Percentiles rank a stretch among this genome's conserved stretches.
phyloP scores from a whole-genome alignment of 2,888 invertebrate species.

The Dascillus cervinus region DNA sequence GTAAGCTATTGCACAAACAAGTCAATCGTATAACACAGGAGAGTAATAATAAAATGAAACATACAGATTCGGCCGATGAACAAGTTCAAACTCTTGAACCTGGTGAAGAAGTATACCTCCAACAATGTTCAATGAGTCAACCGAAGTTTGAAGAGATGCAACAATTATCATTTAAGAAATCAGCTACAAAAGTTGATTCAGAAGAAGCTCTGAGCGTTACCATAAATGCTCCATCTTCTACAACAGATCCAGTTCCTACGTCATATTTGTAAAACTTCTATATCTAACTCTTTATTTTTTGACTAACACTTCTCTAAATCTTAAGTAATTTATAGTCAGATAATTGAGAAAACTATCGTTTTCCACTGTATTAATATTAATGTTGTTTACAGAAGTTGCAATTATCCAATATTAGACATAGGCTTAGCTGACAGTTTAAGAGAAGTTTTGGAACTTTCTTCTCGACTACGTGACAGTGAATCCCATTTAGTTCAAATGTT shows the following conservation, averaged over 20 bases:
- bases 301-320: too few species aligned
- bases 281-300: too few species aligned
- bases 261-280: background rate
- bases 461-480: slow-evolving; percentile 25
- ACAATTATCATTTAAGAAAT: background rate
- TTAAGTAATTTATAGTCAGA: too few species aligned
- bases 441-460: slow-evolving; percentile 20
- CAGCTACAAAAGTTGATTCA: background rate
- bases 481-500: slow-evolving; percentile 24
- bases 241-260: background rate
- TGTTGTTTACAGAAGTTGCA: background rate
- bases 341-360: too few species aligned
- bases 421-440: slow-evolving; percentile 5
- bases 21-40: background rate
- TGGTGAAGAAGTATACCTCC: background rate
- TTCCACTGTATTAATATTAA: too few species aligned
- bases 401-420: slow-evolving; percentile 1
- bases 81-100: background rate
- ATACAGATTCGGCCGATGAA: background rate
- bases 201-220: background rate
- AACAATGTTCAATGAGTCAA: background rate
- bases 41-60: background rate
- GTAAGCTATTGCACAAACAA: background rate
- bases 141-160: background rate
- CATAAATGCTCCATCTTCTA: background rate